Percentiles rank a stretch among this genome's conserved stretches.
phyloP scores from a whole-genome alignment of 2,888 invertebrate species.

The Rotaria sp. region DNA sequence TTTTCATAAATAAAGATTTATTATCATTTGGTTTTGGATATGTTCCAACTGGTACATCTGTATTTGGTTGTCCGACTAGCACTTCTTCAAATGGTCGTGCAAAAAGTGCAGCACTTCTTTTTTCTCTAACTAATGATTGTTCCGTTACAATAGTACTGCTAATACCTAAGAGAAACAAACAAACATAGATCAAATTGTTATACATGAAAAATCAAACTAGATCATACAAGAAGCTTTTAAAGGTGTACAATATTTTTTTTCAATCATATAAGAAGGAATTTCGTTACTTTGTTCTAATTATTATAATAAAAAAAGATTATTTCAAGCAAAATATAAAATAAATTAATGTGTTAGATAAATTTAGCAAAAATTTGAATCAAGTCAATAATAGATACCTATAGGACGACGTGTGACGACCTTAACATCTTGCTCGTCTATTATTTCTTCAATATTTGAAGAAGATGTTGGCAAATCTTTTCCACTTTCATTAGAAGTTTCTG shows the following conservation, averaged over 20 bases:
- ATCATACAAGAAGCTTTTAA: neutral
- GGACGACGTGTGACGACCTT: rapidly evolving
- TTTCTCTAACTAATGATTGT: neutral
- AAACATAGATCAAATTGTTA: neutral
- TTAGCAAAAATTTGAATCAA: neutral
- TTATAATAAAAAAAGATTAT: neutral
- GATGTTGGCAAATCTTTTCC: neutral
- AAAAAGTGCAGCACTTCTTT: neutral
- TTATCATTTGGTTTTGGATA: neutral
- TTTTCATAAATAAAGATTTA: neutral
- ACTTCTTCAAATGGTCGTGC: neutral
- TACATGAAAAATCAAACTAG: neutral
- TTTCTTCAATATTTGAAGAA: neutral
- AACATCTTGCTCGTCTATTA: neutral
- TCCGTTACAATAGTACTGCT: neutral
- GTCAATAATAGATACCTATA: neutral
- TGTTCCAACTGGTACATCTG: neutral
- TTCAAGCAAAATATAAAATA: neutral
- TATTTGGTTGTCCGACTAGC: neutral
- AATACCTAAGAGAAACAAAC: neutral
- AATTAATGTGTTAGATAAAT: neutral
- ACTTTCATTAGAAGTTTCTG: neutral
- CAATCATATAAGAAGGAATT: neutral
- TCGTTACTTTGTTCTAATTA: neutral
- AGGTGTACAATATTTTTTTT: neutral